These are phyloP conservation scores for Caenorhabditis sp. DNA, from an alignment of 2,888 invertebrate species.

Conservation along the genomic window DNA sequence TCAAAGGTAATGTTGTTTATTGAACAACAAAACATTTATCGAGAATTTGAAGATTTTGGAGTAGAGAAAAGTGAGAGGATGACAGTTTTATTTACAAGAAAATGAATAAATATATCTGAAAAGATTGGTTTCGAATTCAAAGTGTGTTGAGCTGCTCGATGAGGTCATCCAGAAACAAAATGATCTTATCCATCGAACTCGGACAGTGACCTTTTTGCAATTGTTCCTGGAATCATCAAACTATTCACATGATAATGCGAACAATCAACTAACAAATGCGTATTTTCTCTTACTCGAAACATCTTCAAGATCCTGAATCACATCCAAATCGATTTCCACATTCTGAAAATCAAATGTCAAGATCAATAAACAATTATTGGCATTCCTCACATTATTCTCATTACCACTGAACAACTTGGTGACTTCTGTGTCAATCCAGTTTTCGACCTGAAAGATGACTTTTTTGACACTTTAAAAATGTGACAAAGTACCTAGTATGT, in stretches of 20 bases:
- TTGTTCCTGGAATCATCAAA: slow-evolving; percentile 28
- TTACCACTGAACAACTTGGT: slow-evolving; percentile 54
- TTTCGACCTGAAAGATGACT: slow-evolving; percentile 29
- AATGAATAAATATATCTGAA: background rate
- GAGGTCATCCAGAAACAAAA: slow-evolving; percentile 49
- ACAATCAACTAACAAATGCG: slow-evolving; percentile 36
- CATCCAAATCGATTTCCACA: slow-evolving; percentile 49
- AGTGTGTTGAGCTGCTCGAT: slow-evolving; percentile 45
- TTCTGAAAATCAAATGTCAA: slow-evolving; percentile 28
- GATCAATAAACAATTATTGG: background rate
- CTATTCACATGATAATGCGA: background rate
- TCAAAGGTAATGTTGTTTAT: background rate
- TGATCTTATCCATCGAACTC: slow-evolving; percentile 55
- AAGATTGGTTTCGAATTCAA: slow-evolving; percentile 24
- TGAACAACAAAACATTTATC: too few relatives aligned
- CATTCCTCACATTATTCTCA: slow-evolving; percentile 45
- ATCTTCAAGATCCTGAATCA: slow-evolving; percentile 46
- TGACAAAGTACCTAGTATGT: too few relatives aligned
- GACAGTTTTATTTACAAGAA: background rate
- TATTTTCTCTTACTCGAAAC: slow-evolving; percentile 42
- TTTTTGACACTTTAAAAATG: background rate
- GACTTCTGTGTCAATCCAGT: slow-evolving; percentile 52
- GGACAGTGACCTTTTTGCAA: slow-evolving; percentile 49
- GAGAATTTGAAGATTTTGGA: background rate
- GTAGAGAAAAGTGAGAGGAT: background rate